These are phyloP conservation scores for Paraplagusia blochii DNA, from an alignment of 2,113 vertebrate species.

Conservation along the genomic window DNA sequence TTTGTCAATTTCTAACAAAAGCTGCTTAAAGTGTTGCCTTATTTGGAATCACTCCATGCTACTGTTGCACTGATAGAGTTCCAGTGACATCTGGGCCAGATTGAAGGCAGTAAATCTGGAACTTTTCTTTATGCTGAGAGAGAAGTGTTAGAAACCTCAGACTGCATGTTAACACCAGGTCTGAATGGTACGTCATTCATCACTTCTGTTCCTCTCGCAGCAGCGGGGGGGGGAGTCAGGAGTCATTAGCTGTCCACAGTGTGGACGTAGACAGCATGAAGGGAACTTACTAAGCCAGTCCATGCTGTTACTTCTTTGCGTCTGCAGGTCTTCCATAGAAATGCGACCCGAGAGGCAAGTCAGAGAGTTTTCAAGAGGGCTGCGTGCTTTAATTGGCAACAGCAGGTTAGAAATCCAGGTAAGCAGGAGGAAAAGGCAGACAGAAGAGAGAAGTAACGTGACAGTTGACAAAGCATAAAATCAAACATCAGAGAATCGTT, in stretches of 20 bases:
- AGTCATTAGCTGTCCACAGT: conserved; percentile 12
- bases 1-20: too few relatives aligned
- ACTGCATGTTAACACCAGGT: too few relatives aligned
- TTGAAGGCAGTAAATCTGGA: neutral
- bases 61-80: too few relatives aligned
- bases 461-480: conserved; percentile 17
- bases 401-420: conserved; percentile 56
- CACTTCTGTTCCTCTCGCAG: too few relatives aligned
- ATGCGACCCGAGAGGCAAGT: conserved; percentile 88
- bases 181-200: too few relatives aligned
- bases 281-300: conserved; percentile 96
- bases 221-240: neutral
- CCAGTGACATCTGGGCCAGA: too few relatives aligned
- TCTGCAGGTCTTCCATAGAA: conserved; percentile 82
- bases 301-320: conserved; percentile 86
- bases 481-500: too few relatives aligned
- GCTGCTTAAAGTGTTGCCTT: too few relatives aligned
- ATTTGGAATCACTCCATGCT: too few relatives aligned
- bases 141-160: neutral
- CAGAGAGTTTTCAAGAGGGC: conserved; percentile 90
- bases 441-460: conserved; percentile 44
- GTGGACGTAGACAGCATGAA: conserved; percentile 14
- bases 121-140: neutral
- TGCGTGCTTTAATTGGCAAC: conserved; percentile 80
- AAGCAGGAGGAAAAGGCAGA: conserved; percentile 32